These are phyloP conservation scores for Tetraodon nigroviridis DNA, from an alignment of 2,113 vertebrate species.

Conservation along the genomic window DNA sequence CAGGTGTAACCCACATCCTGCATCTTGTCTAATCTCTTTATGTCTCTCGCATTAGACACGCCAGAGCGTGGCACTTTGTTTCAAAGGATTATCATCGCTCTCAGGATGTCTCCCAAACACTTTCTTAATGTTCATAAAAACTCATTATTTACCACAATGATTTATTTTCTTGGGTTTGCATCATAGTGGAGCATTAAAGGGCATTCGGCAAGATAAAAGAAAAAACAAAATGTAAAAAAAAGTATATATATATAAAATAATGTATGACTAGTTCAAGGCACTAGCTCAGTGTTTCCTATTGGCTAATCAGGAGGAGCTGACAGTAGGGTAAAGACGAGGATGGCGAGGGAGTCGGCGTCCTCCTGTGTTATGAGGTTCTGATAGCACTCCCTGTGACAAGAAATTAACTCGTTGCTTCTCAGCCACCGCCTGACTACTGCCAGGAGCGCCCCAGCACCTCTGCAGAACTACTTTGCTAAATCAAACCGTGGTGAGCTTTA, in stretches of 20 bases:
- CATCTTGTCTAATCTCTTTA: slow-evolving; percentile 32
- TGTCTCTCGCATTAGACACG: slow-evolving; percentile 35
- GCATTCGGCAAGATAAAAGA: slow-evolving; percentile 45
- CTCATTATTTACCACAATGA: slow-evolving; percentile 15
- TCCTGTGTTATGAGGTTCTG: slow-evolving; percentile 28
- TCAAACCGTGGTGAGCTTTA: slow-evolving; percentile 39
- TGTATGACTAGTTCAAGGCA: slow-evolving; percentile 21
- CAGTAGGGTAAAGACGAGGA: slow-evolving; percentile 33
- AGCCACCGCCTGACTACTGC: slow-evolving; percentile 14
- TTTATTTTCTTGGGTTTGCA: slow-evolving; percentile 32
- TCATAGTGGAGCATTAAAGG: slow-evolving; percentile 38
- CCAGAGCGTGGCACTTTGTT: slow-evolving; percentile 18
- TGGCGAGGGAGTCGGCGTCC: not conserved
- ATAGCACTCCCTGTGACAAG: slow-evolving; percentile 46
- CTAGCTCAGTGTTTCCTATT: slow-evolving; percentile 24
- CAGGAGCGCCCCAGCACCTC: slow-evolving; percentile 21
- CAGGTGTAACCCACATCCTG: slow-evolving; percentile 44
- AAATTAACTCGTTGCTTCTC: slow-evolving; percentile 51
- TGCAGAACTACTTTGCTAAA: slow-evolving; percentile 17
- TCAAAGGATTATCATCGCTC: slow-evolving; percentile 32
- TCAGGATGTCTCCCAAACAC: slow-evolving; percentile 3
- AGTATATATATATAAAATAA: too few relatives aligned
- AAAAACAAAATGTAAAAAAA: too few relatives aligned
- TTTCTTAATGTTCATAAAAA: slow-evolving; percentile 4
- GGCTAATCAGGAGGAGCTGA: slow-evolving; percentile 39